Evolutionary conservation across 2,113 vertebrate species (phyloP), one percentile per base, ranked within the genome.

Genomic region (Aldabrachelys gigantea): DNA sequence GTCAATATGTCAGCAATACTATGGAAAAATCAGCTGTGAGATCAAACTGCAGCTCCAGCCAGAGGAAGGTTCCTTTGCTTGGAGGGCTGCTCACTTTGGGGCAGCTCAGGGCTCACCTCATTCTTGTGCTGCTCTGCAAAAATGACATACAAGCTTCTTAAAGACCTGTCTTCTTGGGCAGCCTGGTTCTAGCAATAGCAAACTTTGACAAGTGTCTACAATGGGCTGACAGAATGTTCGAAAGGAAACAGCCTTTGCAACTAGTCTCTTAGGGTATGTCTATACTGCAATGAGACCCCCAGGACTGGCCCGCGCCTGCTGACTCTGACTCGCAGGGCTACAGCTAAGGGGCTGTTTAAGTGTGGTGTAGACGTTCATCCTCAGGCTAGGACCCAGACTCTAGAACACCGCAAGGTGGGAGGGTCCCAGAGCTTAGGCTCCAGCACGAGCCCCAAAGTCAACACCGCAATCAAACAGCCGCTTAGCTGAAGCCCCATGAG

Each of bases 21-120:
- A 38, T 3, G 47, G 83, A 10, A 14, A 35, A 11, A 16, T 47
- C 5, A 49, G 4, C 1, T 0, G 17, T 1, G 3, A 13, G 8
- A 4, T 1, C 1, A 3, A 1, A 69, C 56, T 31, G 41, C 12
- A 49, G 81, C n/a, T 31, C n/a, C 69, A 21, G 0, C 41, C 10
- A 25, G 1, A 6, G 84, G 54, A 79, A 41, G 41, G 31, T 82
- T 50, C n/a, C 41, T 11, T n/a, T 53, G 65, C 35, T n/a, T 10
- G n/a, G 65, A 72, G 65, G 84, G 80, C 44, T 69, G 1, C 75
- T 78, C 75, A 78, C 25, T 47, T 14, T 47, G 75, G 75, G 75
- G 75, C 75, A 78, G 25, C 75, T 78, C 75, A 47, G 75, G 12
- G 41, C 75, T 78, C 12, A 13, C 75, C 41, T 78, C 24, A 47